Evolutionary conservation across 2,113 vertebrate species (phyloP).

Genomic region (Genyomyrus donnyi): DNA sequence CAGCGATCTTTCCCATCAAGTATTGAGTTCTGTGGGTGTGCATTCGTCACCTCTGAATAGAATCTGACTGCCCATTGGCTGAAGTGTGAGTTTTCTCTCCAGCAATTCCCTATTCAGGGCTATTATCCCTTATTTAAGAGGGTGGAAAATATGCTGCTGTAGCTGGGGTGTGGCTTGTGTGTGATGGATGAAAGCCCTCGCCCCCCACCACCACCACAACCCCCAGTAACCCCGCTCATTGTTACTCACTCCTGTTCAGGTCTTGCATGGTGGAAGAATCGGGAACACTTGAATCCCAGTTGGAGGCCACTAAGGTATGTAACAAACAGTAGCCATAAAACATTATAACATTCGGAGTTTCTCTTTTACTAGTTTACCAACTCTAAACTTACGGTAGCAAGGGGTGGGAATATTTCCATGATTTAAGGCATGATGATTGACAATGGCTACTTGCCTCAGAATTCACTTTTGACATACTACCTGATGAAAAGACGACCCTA

Average conservation of each 20-base stretch:
- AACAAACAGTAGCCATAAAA: background rate
- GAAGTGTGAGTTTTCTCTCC: background rate
- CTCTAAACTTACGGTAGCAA: background rate
- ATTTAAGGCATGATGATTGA: background rate
- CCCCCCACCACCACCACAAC: background rate
- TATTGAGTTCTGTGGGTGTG: background rate
- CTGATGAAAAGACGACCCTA: background rate
- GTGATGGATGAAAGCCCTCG: background rate
- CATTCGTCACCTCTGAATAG: background rate
- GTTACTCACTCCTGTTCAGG: constrained; percentile 57
- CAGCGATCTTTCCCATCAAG: background rate
- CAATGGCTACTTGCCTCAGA: background rate
- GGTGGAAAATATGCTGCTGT: background rate
- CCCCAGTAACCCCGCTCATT: background rate
- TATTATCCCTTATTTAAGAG: background rate
- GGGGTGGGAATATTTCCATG: background rate
- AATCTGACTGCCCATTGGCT: background rate
- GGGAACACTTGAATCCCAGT: constrained; percentile 88
- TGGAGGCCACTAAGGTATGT: constrained; percentile 93
- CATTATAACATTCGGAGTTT: background rate
- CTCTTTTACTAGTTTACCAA: too few relatives aligned
- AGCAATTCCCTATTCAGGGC: background rate
- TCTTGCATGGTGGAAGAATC: constrained; percentile 99
- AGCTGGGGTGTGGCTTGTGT: constrained; percentile 1
- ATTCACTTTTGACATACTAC: background rate